Percentiles rank a stretch among this genome's conserved stretches.
phyloP scores from a whole-genome alignment of 2,797 vertebrate species.

The Otolemur crassicaudatus region DNA sequence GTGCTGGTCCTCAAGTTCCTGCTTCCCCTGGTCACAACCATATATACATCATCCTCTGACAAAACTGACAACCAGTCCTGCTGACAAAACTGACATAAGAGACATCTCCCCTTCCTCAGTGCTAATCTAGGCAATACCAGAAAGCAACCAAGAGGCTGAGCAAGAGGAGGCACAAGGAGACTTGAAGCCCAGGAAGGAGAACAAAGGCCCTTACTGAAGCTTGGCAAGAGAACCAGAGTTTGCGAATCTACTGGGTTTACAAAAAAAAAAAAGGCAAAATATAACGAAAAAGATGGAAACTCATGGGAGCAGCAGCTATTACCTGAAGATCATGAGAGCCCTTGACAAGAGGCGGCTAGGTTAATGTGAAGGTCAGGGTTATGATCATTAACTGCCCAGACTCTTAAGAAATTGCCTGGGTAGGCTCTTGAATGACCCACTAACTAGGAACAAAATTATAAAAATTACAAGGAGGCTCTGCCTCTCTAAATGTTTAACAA shows the following conservation, averaged over 20 bases:
- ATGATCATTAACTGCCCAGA: constrained; percentile 78
- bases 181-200: not conserved
- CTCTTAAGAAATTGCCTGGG: constrained; percentile 72
- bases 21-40: not conserved
- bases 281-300: not conserved
- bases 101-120: not conserved
- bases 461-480: constrained; percentile 64
- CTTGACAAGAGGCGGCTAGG: constrained; percentile 70
- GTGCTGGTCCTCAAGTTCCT: not conserved
- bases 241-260: not conserved
- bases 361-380: constrained; percentile 79
- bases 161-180: not conserved
- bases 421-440: constrained; percentile 76
- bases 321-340: constrained; percentile 79
- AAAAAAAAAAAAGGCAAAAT: not conserved
- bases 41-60: not conserved
- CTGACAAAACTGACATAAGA: not conserved
- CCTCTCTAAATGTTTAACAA: constrained; percentile 72
- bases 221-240: not conserved
- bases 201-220: not conserved
- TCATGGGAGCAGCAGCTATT: constrained; percentile 58
- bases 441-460: constrained; percentile 75
- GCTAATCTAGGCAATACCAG: not conserved
- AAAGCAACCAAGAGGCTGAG: not conserved
- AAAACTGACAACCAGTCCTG: not conserved